phyloP scores from a whole-genome alignment of 2,797 vertebrate species.

The Diplodus sargus region DNA sequence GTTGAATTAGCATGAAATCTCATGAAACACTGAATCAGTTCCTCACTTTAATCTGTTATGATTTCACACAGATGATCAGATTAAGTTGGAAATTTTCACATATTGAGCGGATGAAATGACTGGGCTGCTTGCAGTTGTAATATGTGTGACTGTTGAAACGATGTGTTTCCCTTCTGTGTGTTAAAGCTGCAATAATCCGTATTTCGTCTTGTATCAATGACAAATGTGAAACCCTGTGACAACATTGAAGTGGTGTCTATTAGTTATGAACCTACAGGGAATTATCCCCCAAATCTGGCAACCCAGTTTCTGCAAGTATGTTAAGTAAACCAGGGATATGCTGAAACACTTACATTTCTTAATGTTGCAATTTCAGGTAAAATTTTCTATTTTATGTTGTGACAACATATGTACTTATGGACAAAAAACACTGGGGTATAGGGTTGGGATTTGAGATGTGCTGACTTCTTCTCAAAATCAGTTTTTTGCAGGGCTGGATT shows the following conservation, averaged over 20 bases:
- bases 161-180: not conserved
- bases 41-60: not conserved
- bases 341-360: no score
- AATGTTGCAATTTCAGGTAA: no score
- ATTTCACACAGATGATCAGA: conserved; percentile 39
- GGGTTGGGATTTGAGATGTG: no score
- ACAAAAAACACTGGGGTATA: no score
- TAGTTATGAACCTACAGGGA: not conserved
- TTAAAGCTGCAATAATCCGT: not conserved
- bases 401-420: no score
- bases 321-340: no score
- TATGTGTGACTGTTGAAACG: not conserved
- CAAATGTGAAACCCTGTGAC: no score
- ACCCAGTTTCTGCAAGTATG: no score
- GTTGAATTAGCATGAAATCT: not conserved
- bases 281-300: not conserved
- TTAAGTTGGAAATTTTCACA: conserved; percentile 15
- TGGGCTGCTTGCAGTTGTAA: not conserved
- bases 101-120: conserved; percentile 1
- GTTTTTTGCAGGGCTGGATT: no score
- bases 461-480: no score
- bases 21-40: not conserved
- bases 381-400: no score
- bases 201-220: not conserved
- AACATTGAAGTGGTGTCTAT: no score